Base-by-base conservation (phyloP, 2,113 vertebrate species). In the Emberiza fucata region DNA sequence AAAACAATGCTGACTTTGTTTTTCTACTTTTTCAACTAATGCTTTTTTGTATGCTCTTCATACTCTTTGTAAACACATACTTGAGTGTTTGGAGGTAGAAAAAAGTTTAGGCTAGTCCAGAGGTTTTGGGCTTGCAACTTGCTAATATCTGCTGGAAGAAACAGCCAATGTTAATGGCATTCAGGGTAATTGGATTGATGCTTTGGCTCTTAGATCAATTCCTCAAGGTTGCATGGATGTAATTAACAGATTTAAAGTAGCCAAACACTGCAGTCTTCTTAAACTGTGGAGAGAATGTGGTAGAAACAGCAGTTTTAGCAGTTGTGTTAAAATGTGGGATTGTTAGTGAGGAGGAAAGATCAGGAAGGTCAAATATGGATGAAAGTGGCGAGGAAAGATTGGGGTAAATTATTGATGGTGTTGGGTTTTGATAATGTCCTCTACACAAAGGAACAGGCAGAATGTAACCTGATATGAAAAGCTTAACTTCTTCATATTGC, bases 401-500 rank as follows among this genome's bases (percentile, higher is more conserved):
- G 20, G 31, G 24, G 5, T 50, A 25, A 37, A 15, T 72, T 10
- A 75, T 14, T 35, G 51, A 14, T 42, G n/a, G 25, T 35, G 0
- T 17, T 73, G 76, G 35, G 33, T 42, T 83, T 20, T 57, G 54
- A 5, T 3, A 13, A 4, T 29, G 16, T 16, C 35, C 48, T 47
- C 18, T 69, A 24, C 16, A 9, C 8, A 6, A 37, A 42, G 59
- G 57, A 63, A 31, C 8, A 39, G 35, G 25, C 23, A 39, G 42
- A 20, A 2, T 57, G 25, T 40, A 15, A 80, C 18, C 7, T 45
- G 14, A 10, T 35, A 18, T 16, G n/a, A 27, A 8, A 63, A 39
- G 33, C 8, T 65, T 9, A 25, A 14, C 1, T 51, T 81, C 17
- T 10, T 73, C 6, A 0, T 22, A 3, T 4, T 40, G 6, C 5